Evolutionary conservation across 2,888 invertebrate species (phyloP).

Genomic region (Microplitis deprimator): DNA sequence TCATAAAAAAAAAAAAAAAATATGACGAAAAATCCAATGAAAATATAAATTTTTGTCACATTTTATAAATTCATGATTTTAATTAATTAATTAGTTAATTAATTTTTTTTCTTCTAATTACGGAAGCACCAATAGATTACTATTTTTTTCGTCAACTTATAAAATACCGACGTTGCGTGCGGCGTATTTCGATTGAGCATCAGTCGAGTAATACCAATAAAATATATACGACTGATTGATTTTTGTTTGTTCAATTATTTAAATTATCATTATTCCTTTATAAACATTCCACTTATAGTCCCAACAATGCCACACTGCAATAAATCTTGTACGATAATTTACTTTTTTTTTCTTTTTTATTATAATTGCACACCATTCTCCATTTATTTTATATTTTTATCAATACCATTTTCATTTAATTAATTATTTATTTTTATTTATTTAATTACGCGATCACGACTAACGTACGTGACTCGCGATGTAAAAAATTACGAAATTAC

Average conservation of each 20-base stretch:
- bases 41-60: constrained; percentile 2
- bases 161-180: constrained; percentile 17
- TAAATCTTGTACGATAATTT: constrained; percentile 21
- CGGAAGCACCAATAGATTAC: constrained; percentile 52
- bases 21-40: background rate
- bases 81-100: background rate
- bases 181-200: constrained; percentile 29
- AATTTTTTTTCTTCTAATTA: constrained; percentile 33
- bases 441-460: constrained; percentile 20
- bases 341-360: background rate
- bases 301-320: constrained; percentile 32
- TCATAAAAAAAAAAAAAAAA: constrained; percentile 9
- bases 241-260: constrained; percentile 13
- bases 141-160: constrained; percentile 33
- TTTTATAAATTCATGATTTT: constrained; percentile 8
- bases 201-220: constrained; percentile 26
- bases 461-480: constrained; percentile 16
- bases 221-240: constrained; percentile 25
- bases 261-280: constrained; percentile 3
- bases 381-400: constrained; percentile 7
- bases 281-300: constrained; percentile 43
- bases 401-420: constrained; percentile 6
- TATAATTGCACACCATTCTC: constrained; percentile 40
- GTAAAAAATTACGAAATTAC: constrained; percentile 33
- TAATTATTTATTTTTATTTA: background rate